Percentiles rank a stretch among this genome's conserved stretches.
Conservation (phyloP, 1,140 invertebrate genomes). For the Gerris buenoi region DNA sequence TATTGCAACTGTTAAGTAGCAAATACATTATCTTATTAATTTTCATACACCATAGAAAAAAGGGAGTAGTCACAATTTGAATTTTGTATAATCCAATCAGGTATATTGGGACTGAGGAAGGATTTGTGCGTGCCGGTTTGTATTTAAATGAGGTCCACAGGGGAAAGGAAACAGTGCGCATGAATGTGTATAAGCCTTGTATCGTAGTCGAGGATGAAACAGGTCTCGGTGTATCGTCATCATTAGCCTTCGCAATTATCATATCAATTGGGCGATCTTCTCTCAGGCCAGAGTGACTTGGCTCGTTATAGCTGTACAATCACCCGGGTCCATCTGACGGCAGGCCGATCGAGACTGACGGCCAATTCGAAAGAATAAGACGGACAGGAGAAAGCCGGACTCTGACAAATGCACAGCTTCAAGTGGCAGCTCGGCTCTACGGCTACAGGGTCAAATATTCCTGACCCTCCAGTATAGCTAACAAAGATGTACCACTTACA, state of each 20-base stretch:
- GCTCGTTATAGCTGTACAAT: background rate
- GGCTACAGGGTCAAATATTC: background rate
- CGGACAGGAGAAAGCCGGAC: background rate
- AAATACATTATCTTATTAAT: too few species aligned
- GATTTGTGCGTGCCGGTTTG: background rate
- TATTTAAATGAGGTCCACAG: background rate
- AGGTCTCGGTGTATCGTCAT: background rate
- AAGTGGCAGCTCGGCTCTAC: background rate
- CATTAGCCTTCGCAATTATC: background rate
- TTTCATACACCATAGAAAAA: too few species aligned
- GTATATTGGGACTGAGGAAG: background rate
- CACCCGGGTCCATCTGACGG: background rate
- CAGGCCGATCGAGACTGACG: background rate
- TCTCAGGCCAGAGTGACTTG: too few species aligned
- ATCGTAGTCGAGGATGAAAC: background rate
- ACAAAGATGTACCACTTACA: background rate
- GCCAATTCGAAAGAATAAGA: background rate
- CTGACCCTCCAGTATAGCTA: background rate
- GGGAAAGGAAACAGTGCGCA: background rate
- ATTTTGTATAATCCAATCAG: background rate
- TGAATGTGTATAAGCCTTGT: background rate
- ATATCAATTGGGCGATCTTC: background rate
- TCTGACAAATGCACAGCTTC: background rate
- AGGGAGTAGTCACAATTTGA: too few species aligned
- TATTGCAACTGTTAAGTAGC: too few species aligned